These are phyloP conservation scores for Crematogaster levior DNA, from an alignment of 2,888 invertebrate genomes.

Conservation along the genomic window DNA sequence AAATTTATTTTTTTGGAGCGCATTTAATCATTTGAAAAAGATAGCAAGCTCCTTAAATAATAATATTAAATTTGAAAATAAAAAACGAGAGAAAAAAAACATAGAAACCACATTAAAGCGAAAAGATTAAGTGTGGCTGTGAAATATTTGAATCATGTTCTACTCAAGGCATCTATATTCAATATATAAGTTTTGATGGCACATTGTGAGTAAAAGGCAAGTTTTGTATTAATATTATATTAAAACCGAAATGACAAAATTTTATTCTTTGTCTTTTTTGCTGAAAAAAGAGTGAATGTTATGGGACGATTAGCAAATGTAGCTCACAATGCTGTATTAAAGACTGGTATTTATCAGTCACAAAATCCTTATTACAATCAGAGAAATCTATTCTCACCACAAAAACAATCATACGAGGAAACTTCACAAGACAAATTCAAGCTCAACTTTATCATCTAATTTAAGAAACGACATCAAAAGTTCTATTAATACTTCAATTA, in stretches of 20 bases:
- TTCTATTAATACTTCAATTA: constrained; percentile 18
- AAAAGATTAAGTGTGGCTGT: constrained; percentile 94
- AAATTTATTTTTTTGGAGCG: constrained; percentile 86
- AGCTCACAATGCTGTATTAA: constrained; percentile 93
- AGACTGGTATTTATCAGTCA: constrained; percentile 95
- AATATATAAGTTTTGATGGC: constrained; percentile 99
- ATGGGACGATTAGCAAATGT: constrained; percentile 95
- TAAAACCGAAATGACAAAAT: background rate
- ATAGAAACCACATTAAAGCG: constrained; percentile 96
- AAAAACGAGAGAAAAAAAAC: constrained; percentile 97
- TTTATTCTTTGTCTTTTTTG: background rate
- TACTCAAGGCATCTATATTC: constrained; percentile 95
- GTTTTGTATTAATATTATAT: constrained; percentile 26
- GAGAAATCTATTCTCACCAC: constrained; percentile 75
- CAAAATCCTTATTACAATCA: constrained; percentile 82
- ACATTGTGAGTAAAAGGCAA: constrained; percentile 93
- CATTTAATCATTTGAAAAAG: constrained; percentile 94
- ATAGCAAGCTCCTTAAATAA: constrained; percentile 96
- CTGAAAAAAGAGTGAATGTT: constrained; percentile 90
- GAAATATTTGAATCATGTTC: constrained; percentile 97
- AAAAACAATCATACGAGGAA: constrained; percentile 71
- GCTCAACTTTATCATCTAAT: constrained; percentile 55
- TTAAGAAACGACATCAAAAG: constrained; percentile 36
- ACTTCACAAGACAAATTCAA: constrained; percentile 71
- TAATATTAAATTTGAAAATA: constrained; percentile 97